Evolutionary conservation across 2,113 vertebrate species (phyloP).

Genomic region (Pelvicachromis taeniatus): DNA sequence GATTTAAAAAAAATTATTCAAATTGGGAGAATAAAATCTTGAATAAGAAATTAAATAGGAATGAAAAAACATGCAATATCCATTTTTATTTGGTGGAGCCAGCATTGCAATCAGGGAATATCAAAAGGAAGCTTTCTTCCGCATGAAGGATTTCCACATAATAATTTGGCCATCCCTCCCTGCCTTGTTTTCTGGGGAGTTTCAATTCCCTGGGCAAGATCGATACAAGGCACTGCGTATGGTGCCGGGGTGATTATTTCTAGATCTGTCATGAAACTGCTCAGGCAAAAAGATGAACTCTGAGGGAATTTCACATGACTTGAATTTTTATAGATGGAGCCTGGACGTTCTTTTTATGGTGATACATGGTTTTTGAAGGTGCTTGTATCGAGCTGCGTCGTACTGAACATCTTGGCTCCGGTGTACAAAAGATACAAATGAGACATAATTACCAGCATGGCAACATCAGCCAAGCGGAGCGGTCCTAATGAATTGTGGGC

Average conservation of each 20-base stretch:
- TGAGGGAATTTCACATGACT: constrained; percentile 51
- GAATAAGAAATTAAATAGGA: background rate
- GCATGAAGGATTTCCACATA: constrained; percentile 60
- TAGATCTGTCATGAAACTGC: constrained; percentile 65
- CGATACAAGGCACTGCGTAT: constrained; percentile 49
- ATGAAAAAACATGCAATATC: background rate
- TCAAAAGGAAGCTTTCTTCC: constrained; percentile 47
- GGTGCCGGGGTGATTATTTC: constrained; percentile 63
- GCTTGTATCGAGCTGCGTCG: background rate
- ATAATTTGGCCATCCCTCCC: constrained; percentile 58
- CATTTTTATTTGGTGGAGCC: background rate
- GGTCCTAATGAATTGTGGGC: background rate
- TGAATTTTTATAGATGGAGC: constrained; percentile 49
- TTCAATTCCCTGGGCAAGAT: constrained; percentile 63
- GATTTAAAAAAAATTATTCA: background rate
- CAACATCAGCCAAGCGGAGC: background rate
- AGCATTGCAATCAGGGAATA: constrained; percentile 25
- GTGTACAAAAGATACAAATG: constrained; percentile 32
- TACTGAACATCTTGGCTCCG: background rate
- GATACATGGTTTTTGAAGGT: background rate
- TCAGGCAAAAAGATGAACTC: constrained; percentile 66
- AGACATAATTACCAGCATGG: constrained; percentile 30
- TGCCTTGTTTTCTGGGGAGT: constrained; percentile 64
- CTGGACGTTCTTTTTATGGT: background rate
- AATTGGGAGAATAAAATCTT: background rate